Evolutionary conservation across 2,113 vertebrate species (phyloP), one percentile per base, ranked within the genome.

Genomic region (Anolis sagrei): DNA sequence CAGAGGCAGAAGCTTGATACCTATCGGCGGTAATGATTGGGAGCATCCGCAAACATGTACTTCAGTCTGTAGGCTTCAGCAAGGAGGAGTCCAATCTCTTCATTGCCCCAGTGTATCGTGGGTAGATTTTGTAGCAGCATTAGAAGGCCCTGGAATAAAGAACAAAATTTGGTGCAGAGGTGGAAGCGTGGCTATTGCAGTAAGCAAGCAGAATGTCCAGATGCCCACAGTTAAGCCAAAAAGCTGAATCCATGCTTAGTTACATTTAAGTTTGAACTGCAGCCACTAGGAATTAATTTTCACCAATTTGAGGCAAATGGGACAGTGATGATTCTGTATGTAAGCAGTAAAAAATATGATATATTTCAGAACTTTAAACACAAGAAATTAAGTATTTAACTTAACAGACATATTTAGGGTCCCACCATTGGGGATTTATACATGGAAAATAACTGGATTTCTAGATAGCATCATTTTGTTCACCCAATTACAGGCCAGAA

Each of bases 81-180:
- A 21, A 99, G 96, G 34, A 99, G 98, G 72, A 99, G 97, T 58
- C 98, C 98, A 9, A 99, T 98, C 92, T 99, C 99, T 90, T 99
- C 98, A 0, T 99, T 99, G 39, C 98, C 99, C 99, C 99, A 99
- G 94, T 99, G 98, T 94, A 99, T 99, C 2, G 99, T 99, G 36
- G 99, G 99, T 77, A 99, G 97, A 95, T 99, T 99, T 92, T 99
- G 99, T 68, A 99, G 96, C 89, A 99, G 97, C 97, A 99, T 98
- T 62, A 99, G 97, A 76, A 99, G 98, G 86, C 97, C 98, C 99
- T 99, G 95, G 10, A 95, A 95, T 70, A 89, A 72, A 88, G 88
- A 83, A 77, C 75, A 87, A 72, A 10, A 36, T 14, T 51, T 69
- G 62, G 44, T 34, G 49, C 19, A 27, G n/a, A 64, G n/a, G 9